These are phyloP conservation scores for Danio albolineatus DNA, from an alignment of 2,797 vertebrate genomes.

Conservation along the genomic window DNA sequence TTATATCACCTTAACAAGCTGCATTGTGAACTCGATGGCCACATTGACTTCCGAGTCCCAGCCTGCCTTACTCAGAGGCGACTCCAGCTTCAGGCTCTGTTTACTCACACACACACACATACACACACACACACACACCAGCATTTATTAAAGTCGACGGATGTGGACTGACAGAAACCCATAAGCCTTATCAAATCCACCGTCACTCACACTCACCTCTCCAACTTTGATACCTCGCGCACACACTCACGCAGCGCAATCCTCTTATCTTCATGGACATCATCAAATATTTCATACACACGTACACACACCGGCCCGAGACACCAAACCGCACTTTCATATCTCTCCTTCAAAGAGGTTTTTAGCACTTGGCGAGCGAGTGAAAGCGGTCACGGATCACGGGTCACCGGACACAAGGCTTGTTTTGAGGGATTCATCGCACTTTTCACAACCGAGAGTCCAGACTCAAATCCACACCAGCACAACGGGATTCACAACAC, in stretches of 20 bases:
- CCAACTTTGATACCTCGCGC: conserved; percentile 21
- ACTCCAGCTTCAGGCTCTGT: conserved; percentile 17
- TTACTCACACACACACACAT: conserved; percentile 31
- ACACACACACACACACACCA: too few relatives aligned
- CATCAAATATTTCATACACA: conserved; percentile 36
- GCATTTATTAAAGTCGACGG: conserved; percentile 6
- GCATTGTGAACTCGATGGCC: background rate
- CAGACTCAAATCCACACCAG: background rate
- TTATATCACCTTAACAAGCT: conserved; percentile 17
- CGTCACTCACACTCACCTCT: conserved; percentile 19
- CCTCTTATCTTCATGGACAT: conserved; percentile 21
- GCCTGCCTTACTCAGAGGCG: conserved; percentile 29
- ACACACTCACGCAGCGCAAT: conserved; percentile 7
- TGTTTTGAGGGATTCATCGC: conserved; percentile 15
- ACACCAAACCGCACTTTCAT: conserved; percentile 15
- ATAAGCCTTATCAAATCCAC: conserved; percentile 30
- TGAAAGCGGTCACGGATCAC: conserved; percentile 17
- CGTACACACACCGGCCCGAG: background rate
- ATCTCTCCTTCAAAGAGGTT: conserved; percentile 23
- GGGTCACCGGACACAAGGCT: conserved; percentile 39
- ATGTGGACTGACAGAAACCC: conserved; percentile 29
- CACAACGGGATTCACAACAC: background rate
- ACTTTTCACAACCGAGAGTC: conserved; percentile 18
- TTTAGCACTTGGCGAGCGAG: conserved; percentile 38
- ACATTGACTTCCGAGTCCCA: conserved; percentile 15